A percentile compares a stretch with the other conserved stretches of the same genome.
Conservation (phyloP, 2,888 invertebrate species). For the Agrochola circellaris region DNA sequence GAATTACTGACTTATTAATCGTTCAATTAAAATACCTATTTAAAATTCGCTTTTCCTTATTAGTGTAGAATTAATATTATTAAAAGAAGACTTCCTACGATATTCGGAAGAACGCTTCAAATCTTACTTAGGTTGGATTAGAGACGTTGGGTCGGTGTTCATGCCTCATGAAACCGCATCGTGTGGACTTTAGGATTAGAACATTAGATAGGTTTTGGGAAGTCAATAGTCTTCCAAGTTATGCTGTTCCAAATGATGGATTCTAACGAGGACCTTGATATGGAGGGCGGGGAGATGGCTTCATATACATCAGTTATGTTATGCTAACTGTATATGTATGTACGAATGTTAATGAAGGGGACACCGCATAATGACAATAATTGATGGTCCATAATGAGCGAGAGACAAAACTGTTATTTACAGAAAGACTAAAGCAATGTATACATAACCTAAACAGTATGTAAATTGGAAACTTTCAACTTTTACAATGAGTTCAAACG, state of each 20-base stretch:
- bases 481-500: conserved; percentile 23
- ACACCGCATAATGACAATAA: conserved; percentile 31
- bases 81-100: conserved; percentile 25
- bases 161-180: conserved; percentile 2
- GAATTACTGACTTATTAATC: conserved; percentile 34
- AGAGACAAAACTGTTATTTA: conserved; percentile 14
- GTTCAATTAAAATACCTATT: conserved; percentile 40
- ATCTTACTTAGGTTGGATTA: conserved; percentile 11
- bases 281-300: background rate
- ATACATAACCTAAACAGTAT: background rate
- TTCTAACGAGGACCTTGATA: background rate
- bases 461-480: background rate
- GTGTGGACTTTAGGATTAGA: conserved; percentile 12
- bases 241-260: conserved; percentile 21
- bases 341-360: background rate
- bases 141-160: conserved; percentile 14
- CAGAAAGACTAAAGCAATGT: conserved; percentile 25
- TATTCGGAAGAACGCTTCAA: conserved; percentile 17
- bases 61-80: conserved; percentile 40
- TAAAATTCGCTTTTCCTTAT: conserved; percentile 45
- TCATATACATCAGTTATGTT: background rate
- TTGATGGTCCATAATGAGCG: conserved; percentile 20
- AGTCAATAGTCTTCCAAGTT: conserved; percentile 50
- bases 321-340: background rate
- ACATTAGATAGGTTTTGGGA: conserved; percentile 26